Evolutionary conservation across 1,140 invertebrate genomes (phyloP), one percentile per base, ranked within the genome.

Genomic region (Hycleus phaleratus): DNA sequence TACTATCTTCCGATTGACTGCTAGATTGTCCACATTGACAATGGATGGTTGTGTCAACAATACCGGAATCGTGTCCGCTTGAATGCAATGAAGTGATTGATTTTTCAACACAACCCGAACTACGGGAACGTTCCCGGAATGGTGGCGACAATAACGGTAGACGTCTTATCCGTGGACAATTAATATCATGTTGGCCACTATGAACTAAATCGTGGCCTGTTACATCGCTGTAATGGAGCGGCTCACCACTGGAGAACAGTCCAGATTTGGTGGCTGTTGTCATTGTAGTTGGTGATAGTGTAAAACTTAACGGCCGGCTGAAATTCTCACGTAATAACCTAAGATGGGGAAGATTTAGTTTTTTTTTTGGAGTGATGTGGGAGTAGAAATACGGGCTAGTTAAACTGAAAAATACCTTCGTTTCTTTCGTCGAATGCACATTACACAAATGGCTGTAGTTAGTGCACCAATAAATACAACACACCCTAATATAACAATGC

Each of bases 21-120:
- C 80, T 81, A 65, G 85, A 82, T 67, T 85, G 80, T 62, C 84
- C 79, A 73, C 85, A 83, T 61, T 83, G 78, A 72, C 86, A 84
- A 66, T 82, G 70, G 3, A 66, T 6, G 7, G 66, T 61, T 10
- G 67, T 75, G 65, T 85, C 77, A 43, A 81, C 83, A 60, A 90
- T 87, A 38, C 87, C 88, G 5, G 86, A 89, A 75, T 90, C 87
- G 69, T 87, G 83, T 11, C 86, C 85, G 66, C 86, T 88, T 56
- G 88, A 90, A 77, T 88, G 85, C 59, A 89, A 77, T 53, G 86
- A 88, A 59, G 85, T 84, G 71, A 85, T 78, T 57, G 85, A 85
- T 47, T 83, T 82, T 70, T 88, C 85, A 48, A 80, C 58, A 57
- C 72, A 68, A 45, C 69, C 68, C 6, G 66, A 56, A 52, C 60